Evolutionary conservation across 2,797 vertebrate species (phyloP).

Genomic region (Trachops cirrhosus): DNA sequence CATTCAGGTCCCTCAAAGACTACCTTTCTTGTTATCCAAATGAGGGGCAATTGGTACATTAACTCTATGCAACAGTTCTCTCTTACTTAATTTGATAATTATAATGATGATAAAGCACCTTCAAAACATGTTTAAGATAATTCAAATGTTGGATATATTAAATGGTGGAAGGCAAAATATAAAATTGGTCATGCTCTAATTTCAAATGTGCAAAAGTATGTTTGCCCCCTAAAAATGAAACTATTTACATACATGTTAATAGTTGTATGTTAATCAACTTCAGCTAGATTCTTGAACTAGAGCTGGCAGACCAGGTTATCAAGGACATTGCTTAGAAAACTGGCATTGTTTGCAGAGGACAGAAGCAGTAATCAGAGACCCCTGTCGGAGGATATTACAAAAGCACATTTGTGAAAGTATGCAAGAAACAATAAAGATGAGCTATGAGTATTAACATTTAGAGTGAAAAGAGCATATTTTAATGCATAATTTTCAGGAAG

Average conservation of each 20-base stretch:
- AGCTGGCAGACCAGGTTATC: background rate
- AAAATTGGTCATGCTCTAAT: background rate
- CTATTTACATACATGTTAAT: background rate
- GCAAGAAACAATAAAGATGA: background rate
- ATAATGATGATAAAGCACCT: background rate
- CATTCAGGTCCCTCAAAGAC: background rate
- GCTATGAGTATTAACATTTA: background rate
- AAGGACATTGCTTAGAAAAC: background rate
- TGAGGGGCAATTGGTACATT: constrained; percentile 10
- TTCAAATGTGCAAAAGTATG: background rate
- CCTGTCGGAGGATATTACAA: background rate
- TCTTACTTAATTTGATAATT: constrained; percentile 39
- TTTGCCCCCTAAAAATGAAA: background rate
- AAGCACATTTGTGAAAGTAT: background rate
- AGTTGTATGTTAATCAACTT: background rate
- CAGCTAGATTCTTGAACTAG: background rate
- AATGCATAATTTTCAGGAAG: background rate
- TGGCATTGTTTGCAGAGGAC: background rate
- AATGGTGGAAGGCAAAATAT: background rate
- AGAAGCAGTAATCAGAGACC: background rate
- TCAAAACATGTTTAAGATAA: background rate
- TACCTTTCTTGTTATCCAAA: background rate
- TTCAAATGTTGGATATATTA: background rate
- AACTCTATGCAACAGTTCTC: background rate
- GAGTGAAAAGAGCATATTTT: background rate